Evolutionary conservation across 2,113 vertebrate genomes (phyloP).

Genomic region (Danionella cerebrum): DNA sequence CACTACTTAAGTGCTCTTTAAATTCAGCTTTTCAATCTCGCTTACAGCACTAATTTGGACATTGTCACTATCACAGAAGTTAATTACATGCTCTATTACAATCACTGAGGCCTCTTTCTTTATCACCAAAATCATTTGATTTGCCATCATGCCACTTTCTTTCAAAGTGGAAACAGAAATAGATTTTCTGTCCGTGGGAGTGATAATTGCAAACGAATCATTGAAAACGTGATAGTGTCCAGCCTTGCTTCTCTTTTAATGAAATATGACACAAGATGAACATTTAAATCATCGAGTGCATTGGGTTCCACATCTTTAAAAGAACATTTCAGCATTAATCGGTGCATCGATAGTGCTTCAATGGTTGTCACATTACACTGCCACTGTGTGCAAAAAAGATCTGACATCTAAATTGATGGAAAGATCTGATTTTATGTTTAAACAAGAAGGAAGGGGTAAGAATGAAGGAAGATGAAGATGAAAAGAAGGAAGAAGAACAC

Average conservation of each 20-base stretch:
- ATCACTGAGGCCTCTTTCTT: conserved; percentile 25
- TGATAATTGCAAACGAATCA: neutral
- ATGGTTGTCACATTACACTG: no score
- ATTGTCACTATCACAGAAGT: neutral
- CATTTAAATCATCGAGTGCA: neutral
- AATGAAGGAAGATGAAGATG: no score
- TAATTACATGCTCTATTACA: conserved; percentile 36
- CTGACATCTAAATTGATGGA: no score
- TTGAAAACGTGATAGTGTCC: neutral
- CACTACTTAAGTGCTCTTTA: neutral
- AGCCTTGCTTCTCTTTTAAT: neutral
- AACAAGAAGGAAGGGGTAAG: no score
- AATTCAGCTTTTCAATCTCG: neutral
- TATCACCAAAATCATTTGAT: neutral
- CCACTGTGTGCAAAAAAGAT: no score
- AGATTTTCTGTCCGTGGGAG: conserved; percentile 46
- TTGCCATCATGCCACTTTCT: conserved; percentile 33
- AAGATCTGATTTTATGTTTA: no score
- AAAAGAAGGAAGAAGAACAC: no score
- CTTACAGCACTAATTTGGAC: conserved; percentile 4
- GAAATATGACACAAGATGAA: neutral
- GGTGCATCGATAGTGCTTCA: no score
- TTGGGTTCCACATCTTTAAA: neutral
- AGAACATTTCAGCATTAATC: no score
- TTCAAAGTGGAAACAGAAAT: conserved; percentile 10